Conservation (phyloP, 23 tunicate species). For the Halocynthia aurantium region DNA sequence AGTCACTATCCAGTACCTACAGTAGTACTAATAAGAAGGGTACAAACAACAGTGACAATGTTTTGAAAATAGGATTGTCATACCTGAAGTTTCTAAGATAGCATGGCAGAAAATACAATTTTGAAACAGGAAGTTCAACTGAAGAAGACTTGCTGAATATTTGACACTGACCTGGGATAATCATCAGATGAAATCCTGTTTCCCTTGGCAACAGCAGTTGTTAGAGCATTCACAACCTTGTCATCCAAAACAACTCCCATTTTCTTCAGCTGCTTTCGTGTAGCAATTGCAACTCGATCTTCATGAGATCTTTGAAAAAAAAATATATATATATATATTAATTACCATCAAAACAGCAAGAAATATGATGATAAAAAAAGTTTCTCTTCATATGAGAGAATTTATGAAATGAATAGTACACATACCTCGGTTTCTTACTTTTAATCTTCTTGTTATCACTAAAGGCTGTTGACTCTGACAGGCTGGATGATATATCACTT, state of each 20-base stretch:
- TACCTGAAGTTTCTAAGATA: neutral
- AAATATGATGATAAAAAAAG: neutral
- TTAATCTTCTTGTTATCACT: neutral
- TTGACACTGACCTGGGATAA: no score
- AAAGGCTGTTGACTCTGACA: neutral
- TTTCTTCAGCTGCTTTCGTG: slow-evolving; percentile 16
- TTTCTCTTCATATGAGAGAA: neutral
- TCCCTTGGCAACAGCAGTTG: no score
- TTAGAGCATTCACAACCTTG: neutral
- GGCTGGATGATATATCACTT: neutral
- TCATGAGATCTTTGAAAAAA: neutral
- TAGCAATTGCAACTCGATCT: slow-evolving; percentile 6
- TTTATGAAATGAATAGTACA: no score
- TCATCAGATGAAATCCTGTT: no score
- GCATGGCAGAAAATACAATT: no score
- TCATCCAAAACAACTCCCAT: slow-evolving; percentile 17
- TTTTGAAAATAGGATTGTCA: neutral
- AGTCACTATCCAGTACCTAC: no score
- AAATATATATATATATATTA: neutral
- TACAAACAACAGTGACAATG: no score
- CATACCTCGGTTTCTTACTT: no score
- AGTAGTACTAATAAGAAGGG: no score
- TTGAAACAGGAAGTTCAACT: no score
- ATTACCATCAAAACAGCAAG: neutral
- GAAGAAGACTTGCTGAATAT: no score